Base-by-base conservation (phyloP, 2,113 vertebrate genomes). In the Bathybates hornii region DNA sequence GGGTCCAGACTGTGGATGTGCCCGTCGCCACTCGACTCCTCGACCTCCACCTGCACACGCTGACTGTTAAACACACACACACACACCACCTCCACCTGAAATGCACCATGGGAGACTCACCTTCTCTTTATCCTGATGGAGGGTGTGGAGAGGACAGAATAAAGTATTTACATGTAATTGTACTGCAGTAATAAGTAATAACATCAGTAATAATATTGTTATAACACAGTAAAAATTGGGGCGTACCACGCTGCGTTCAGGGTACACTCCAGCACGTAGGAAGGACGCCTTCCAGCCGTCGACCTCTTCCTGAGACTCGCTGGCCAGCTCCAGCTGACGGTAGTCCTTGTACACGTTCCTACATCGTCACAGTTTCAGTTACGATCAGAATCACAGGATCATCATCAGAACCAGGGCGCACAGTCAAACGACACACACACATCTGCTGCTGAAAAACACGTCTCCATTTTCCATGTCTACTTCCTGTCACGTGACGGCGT, bases 321-420 rank as follows among this genome's bases (percentile, higher is more conserved):
- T 98, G 59, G 98, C 98, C 95, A 99, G 87, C 92, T 99, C 98
- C 95, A 99, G 96, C 95, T 99, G 98, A 86, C 98, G 95, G 76
- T 98, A 99, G 87, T 99, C 98, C 95, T 99, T 99, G 92, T 99
- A 99, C 27, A 79, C 98, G 29, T 99, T 99, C 95, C 98, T 99
- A 86, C 11, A 45, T n/a, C 32, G 53, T 57, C 9, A 27, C 34
- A 56, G 53, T 12, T 34, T 50, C 41, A 41, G n/a, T 73, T 27
- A 6, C 14, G 29, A 13, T 21, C 7, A 24, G 6, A 76, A 76
- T 76, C 38, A 63, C 16, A 73, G 66, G 36, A 43, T 71, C 12
- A 71, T 71, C 66, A 24, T 61, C 27, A 82, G 29, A 27, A 61
- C 54, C 14, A 76, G 80, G 21, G 41, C 10, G 10, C 9, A 41